Evolutionary conservation across 2,113 vertebrate genomes (phyloP).

Genomic region (Conger conger): DNA sequence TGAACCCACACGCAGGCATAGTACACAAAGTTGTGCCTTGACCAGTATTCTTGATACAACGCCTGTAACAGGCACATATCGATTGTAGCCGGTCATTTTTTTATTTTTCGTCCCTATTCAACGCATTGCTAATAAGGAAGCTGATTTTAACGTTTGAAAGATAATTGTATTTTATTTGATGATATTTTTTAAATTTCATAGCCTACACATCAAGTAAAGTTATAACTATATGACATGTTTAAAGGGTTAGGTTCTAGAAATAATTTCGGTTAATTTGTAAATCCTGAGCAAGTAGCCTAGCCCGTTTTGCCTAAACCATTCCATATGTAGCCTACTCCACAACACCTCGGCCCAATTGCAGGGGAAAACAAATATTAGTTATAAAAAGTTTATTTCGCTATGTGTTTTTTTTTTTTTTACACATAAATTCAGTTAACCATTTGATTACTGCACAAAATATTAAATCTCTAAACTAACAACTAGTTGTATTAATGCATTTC

Average conservation of each 20-base stretch:
- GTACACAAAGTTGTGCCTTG: slow-evolving; percentile 9
- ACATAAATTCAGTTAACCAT: background rate
- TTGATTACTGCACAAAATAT: background rate
- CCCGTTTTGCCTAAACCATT: background rate
- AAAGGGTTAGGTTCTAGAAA: background rate
- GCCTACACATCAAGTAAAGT: background rate
- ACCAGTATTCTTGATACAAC: background rate
- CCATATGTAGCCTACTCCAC: background rate
- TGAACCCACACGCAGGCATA: slow-evolving; percentile 36
- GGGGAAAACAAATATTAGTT: background rate
- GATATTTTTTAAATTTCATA: too few species aligned
- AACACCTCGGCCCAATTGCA: background rate
- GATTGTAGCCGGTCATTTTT: background rate
- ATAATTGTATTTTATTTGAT: background rate
- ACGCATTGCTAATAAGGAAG: background rate
- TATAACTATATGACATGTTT: background rate
- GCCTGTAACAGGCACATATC: background rate
- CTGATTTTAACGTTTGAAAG: background rate
- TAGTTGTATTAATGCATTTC: background rate
- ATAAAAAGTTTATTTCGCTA: background rate
- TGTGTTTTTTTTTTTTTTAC: background rate
- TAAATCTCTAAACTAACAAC: background rate
- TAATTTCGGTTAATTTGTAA: background rate
- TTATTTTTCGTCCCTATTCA: background rate
- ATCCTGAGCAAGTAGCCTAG: background rate